Evolutionary conservation across 2,113 vertebrate genomes (phyloP).

Genomic region (Corydoras sp.): DNA sequence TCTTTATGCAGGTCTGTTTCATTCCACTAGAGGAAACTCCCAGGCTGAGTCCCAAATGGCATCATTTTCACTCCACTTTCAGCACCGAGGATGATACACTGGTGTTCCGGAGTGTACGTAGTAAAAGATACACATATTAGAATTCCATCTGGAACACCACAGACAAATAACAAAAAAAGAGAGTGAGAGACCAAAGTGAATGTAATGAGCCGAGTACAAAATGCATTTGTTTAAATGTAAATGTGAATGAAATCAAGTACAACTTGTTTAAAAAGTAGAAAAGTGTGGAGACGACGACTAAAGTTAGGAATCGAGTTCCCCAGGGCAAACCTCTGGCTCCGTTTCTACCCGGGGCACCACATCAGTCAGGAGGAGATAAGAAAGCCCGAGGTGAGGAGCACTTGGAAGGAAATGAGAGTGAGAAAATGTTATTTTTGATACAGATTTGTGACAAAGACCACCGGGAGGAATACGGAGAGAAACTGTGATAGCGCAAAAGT

Average conservation of each 20-base stretch:
- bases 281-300: neutral
- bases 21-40: too few relatives aligned
- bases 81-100: too few relatives aligned
- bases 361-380: slow-evolving; percentile 31
- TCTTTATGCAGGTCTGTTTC: too few relatives aligned
- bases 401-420: slow-evolving; percentile 7
- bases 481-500: neutral
- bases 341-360: slow-evolving; percentile 8
- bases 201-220: neutral
- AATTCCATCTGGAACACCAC: too few relatives aligned
- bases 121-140: too few relatives aligned
- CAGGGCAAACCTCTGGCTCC: neutral
- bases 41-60: too few relatives aligned
- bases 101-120: too few relatives aligned
- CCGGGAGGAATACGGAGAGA: slow-evolving; percentile 6
- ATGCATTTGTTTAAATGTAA: neutral
- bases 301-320: neutral
- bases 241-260: neutral
- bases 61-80: too few relatives aligned
- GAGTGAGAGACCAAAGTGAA: too few relatives aligned
- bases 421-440: slow-evolving; percentile 7
- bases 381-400: slow-evolving; percentile 16
- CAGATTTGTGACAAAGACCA: slow-evolving; percentile 12
- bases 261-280: neutral
- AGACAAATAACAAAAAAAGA: too few relatives aligned